These are phyloP conservation scores for Poeciliopsis infans DNA, from an alignment of 2,797 vertebrate genomes.

Conservation along the genomic window DNA sequence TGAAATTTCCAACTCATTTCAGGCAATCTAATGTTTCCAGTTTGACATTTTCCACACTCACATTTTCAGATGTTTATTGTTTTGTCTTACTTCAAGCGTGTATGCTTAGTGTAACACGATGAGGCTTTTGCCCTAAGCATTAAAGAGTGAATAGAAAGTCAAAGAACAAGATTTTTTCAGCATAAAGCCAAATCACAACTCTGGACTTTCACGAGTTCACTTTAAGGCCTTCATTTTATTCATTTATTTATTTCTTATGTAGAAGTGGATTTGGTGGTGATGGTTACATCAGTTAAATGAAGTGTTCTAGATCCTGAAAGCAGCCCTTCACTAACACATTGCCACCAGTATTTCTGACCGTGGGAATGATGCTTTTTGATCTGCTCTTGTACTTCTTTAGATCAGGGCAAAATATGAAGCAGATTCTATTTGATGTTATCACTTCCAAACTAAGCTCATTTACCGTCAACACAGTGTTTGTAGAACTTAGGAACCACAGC, in stretches of 20 bases:
- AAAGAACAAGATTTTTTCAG: background rate
- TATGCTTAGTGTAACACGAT: background rate
- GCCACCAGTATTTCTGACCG: background rate
- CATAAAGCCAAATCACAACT: background rate
- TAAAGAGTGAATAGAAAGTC: background rate
- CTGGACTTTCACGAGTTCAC: background rate
- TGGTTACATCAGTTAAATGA: background rate
- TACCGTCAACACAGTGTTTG: background rate
- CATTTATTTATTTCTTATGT: background rate
- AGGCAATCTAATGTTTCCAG: background rate
- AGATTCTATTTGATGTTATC: background rate
- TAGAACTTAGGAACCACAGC: background rate
- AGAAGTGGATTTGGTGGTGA: background rate
- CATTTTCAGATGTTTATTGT: background rate
- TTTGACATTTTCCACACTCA: background rate
- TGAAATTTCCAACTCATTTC: background rate
- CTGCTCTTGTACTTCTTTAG: background rate
- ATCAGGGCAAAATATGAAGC: background rate
- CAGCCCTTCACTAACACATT: background rate
- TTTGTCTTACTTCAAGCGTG: background rate
- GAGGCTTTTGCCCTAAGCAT: background rate
- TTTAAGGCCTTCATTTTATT: background rate
- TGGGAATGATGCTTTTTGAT: background rate
- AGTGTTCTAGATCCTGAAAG: background rate
- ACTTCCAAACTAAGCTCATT: background rate